A percentile compares a stretch with the other conserved stretches of the same genome.
phyloP scores from a whole-genome alignment of 1,140 invertebrate genomes.

The Platyscapa corneri region DNA sequence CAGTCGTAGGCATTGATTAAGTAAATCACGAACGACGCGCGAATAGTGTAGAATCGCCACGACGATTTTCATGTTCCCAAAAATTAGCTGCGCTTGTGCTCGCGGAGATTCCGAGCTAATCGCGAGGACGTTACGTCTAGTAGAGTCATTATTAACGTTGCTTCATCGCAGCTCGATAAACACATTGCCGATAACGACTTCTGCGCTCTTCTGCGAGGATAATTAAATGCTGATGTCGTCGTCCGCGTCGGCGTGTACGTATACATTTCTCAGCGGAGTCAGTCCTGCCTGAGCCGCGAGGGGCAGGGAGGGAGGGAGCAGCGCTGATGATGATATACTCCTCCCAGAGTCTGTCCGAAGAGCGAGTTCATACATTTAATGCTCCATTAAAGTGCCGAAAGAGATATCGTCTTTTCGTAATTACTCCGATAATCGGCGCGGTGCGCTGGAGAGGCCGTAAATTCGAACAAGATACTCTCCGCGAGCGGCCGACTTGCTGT shows the following conservation, averaged over 20 bases:
- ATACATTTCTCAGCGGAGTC: neutral
- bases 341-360: neutral
- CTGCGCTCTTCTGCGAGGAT: conserved; percentile 3
- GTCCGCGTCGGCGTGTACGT: conserved; percentile 2
- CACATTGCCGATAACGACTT: conserved; percentile 37
- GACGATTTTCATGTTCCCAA: neutral
- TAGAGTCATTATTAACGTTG: neutral
- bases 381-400: conserved; percentile 46
- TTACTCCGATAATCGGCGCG: conserved; percentile 44
- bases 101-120: neutral
- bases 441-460: conserved; percentile 22
- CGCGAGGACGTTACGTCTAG: neutral
- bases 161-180: conserved; percentile 13
- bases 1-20: neutral
- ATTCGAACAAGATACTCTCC: conserved; percentile 33
- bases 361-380: conserved; percentile 44
- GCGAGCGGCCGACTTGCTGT: neutral
- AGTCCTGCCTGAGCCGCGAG: neutral
- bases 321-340: neutral
- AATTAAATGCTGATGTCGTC: conserved; percentile 51
- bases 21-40: neutral
- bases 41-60: neutral
- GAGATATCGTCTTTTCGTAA: conserved; percentile 50
- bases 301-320: neutral
- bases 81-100: neutral